Evolutionary conservation across 2,113 vertebrate species (phyloP), one percentile per base, ranked within the genome.

Genomic region (Meles meles): DNA sequence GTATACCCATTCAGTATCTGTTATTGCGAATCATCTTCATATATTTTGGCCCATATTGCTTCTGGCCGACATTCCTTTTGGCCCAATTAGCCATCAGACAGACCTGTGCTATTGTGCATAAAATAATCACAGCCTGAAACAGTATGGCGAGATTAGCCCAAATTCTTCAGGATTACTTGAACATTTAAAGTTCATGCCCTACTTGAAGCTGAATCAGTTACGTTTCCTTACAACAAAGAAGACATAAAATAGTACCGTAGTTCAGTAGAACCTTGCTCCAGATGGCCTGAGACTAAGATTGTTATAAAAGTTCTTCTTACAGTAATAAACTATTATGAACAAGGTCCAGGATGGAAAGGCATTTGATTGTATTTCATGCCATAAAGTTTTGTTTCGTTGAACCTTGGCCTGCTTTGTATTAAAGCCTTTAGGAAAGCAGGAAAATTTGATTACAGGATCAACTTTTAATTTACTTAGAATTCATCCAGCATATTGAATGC

Each of bases 401-500:
- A 47, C 39, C 29, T 77, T 90, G 90, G 23, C 39, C 42, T 47
- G 74, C 85, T 92, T 88, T 85, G 37, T 84, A n/a, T 89, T 88
- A 83, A 92, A 76, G 5, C 63, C 17, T 88, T 11, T 49, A 83
- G 80, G 20, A 90, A 76, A 96, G 63, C 8, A 94, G 20, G n/a
- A 57, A 96, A 94, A 86, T 95, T 84, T 1, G 74, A 83, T 65
- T 82, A 67, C 12, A 74, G 21, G 61, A 14, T 94, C 29, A 77
- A 74, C n/a, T 94, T 94, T 71, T 91, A 91, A 91, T 74, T 94
- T 81, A 47, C 63, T 21, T 80, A 88, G 59, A 90, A 90, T 95
- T 96, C 25, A 55, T 47, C 11, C 1, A 84, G 14, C 29, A 39
- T 88, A 52, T 91, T 86, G 47, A 93, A 80, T 96, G 57, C 14